phyloP scores from a whole-genome alignment of 2,113 vertebrate species.

The Progne subis region DNA sequence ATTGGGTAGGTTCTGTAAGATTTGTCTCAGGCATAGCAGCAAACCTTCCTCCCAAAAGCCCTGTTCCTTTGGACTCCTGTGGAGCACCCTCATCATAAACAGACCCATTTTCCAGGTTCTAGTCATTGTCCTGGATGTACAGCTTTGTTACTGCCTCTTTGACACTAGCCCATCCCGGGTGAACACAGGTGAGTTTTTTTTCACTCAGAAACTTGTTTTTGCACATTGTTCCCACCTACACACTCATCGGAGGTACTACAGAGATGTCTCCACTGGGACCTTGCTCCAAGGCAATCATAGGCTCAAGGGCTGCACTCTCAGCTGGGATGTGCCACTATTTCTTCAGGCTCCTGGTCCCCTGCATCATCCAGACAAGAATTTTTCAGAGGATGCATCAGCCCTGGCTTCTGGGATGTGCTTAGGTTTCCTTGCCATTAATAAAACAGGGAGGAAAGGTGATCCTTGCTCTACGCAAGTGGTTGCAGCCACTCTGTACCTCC shows the following conservation, averaged over 20 bases:
- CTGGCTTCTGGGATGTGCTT: background rate
- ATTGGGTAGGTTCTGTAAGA: background rate
- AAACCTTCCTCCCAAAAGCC: background rate
- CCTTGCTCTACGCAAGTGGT: background rate
- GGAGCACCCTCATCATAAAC: background rate
- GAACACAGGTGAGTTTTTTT: background rate
- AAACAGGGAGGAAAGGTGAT: background rate
- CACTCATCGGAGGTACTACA: background rate
- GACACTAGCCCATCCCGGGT: background rate
- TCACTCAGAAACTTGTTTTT: background rate
- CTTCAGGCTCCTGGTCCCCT: background rate
- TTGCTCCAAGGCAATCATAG: background rate
- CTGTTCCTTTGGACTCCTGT: background rate
- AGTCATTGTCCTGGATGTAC: fast-evolving
- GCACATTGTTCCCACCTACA: background rate
- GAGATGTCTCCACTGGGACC: background rate
- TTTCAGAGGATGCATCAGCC: background rate
- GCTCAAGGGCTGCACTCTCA: background rate
- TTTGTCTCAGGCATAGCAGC: background rate
- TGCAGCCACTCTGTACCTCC: background rate
- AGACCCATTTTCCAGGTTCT: background rate
- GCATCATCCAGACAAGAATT: background rate
- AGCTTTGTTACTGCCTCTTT: background rate
- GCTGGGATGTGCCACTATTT: background rate
- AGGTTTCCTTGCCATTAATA: background rate